Conservation (phyloP, 2,113 vertebrate genomes). For the Tenrec ecaudatus region DNA sequence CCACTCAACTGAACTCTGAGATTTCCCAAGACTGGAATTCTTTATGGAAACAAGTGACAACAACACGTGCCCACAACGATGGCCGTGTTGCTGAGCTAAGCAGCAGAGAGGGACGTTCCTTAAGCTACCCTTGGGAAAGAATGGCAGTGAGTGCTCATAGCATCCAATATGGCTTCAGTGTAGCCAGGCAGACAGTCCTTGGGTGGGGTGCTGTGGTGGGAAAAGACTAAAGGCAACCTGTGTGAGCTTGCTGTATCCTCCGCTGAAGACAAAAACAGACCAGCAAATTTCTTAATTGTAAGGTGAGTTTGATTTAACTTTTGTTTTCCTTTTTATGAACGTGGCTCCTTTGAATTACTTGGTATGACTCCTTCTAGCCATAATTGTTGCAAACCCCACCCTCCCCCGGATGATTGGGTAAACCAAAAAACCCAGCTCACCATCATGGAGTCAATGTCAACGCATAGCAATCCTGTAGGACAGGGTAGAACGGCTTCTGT, state of each 20-base stretch:
- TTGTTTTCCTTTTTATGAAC: not conserved
- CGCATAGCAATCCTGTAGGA: too few species aligned
- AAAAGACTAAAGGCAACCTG: not conserved
- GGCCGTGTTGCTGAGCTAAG: not conserved
- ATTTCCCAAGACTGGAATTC: too few species aligned
- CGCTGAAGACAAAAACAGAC: not conserved
- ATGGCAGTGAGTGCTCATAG: not conserved
- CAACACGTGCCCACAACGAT: not conserved
- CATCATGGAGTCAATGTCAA: too few species aligned
- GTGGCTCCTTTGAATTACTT: not conserved
- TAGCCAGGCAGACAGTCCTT: not conserved
- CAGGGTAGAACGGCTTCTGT: too few species aligned
- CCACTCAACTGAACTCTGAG: not conserved
- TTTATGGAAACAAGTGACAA: too few species aligned
- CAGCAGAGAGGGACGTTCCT: not conserved
- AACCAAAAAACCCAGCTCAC: too few species aligned
- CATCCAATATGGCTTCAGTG: not conserved
- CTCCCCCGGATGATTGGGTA: too few species aligned
- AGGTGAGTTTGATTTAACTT: conserved; percentile 11
- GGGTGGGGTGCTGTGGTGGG: not conserved
- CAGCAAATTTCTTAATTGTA: not conserved
- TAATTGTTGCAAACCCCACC: too few species aligned
- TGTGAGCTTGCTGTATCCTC: not conserved
- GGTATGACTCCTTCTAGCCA: too few species aligned
- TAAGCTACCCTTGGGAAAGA: not conserved